Evolutionary conservation across 2,888 invertebrate genomes (phyloP), one percentile per base, ranked within the genome.

Genomic region (Diaphora mendica): DNA sequence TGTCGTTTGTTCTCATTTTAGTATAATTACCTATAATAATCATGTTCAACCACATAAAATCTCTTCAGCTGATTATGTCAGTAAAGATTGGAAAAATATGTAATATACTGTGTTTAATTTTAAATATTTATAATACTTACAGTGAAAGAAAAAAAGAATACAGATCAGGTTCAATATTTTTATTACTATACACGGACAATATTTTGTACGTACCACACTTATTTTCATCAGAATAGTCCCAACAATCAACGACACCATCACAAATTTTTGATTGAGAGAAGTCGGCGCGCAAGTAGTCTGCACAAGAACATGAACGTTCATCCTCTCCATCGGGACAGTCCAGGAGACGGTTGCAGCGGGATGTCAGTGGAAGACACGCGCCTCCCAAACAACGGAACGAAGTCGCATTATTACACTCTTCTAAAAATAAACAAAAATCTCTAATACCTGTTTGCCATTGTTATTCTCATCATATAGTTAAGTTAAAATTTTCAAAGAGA

Each of bases 211-310:
- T 95, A 97, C 97, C 97, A 89, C 98, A 98, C 81, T 97, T 96
- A 85, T 96, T 96, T 91, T 98, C 98, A 89, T 98, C 98, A 0
- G 97, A 97, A 87, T 97, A 97, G 89, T 98, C 98, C 97, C 97
- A 97, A 86, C 98, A 98, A 86, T 98, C 98, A 1, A 97, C 96
- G 42, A 97, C 96, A 2, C 98, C 98, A 85, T 98, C 98, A 87
- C 98, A 98, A 70, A 98, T 97, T 91, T 98, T 98, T 23, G 97
- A 96, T 77, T 97, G 94, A 0, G 97, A 95, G 79, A 96, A 96
- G 85, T 97, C 97, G 1, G 97, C 96, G 73, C 96, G 96, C 64
- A 98, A 90, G 84, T 97, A 97, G 90, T 98, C 97, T 15, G 97
- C 97, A 88, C 98, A 98, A 33, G 97, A 96, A 87, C 98, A 98